Conservation (phyloP, 1,140 invertebrate species). For the Apis laboriosa region DNA sequence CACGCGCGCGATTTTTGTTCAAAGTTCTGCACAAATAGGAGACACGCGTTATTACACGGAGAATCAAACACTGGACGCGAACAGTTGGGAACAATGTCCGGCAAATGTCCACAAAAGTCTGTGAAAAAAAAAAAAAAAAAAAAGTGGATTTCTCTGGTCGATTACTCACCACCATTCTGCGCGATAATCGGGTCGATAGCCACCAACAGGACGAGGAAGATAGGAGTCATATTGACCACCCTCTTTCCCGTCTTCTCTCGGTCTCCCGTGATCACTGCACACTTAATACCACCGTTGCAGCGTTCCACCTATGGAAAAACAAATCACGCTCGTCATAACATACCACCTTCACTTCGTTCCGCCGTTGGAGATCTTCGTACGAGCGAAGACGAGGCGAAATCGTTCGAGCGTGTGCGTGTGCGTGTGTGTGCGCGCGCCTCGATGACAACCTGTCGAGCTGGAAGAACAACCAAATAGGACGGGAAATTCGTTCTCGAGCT, state of each 20-base stretch:
- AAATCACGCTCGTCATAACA: conserved; percentile 77
- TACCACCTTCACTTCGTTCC: conserved; percentile 67
- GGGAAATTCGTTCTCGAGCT: conserved; percentile 45
- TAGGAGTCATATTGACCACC: conserved; percentile 81
- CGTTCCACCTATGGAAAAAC: conserved; percentile 77
- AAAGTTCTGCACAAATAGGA: not conserved
- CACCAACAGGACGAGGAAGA: conserved; percentile 81
- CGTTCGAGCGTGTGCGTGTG: not conserved
- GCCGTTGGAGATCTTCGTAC: conserved; percentile 9
- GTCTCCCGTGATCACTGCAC: conserved; percentile 77
- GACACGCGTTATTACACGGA: not conserved
- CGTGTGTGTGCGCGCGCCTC: not conserved
- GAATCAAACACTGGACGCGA: not conserved
- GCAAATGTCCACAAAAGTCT: conserved; percentile 23
- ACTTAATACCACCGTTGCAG: conserved; percentile 75
- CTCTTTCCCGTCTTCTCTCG: conserved; percentile 76
- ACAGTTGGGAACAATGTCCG: conserved; percentile 15
- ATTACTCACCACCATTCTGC: conserved; percentile 80
- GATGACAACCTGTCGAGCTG: not conserved
- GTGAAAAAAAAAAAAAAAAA: not conserved
- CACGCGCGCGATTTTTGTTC: conserved; percentile 16
- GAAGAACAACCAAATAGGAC: not conserved
- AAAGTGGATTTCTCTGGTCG: conserved; percentile 59
- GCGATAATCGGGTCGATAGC: conserved; percentile 80
- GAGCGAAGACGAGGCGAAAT: conserved; percentile 32